Conservation (phyloP, 1,140 invertebrate genomes). For the Drosophila tani region DNA sequence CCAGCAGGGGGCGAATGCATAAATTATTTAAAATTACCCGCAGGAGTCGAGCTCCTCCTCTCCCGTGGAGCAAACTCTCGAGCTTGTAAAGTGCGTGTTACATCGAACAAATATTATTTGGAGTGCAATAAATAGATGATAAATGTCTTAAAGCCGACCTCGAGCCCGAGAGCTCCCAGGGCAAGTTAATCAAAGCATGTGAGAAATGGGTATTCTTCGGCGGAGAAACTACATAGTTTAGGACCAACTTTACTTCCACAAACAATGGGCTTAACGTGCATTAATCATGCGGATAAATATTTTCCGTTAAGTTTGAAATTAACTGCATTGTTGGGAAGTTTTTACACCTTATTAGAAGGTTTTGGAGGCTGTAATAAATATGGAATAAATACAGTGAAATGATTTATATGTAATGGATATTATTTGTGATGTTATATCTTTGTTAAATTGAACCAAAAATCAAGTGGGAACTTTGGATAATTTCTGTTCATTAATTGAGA, state of each 20-base stretch:
- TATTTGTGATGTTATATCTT: no score
- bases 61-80: conserved; percentile 5
- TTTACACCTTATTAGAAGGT: background rate
- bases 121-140: conserved; percentile 71
- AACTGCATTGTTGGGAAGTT: background rate
- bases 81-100: conserved; percentile 58
- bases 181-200: conserved; percentile 53
- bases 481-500: no score
- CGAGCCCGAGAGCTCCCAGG: conserved; percentile 1
- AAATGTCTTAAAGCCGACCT: conserved; percentile 41
- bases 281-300: conserved; percentile 29
- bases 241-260: conserved; percentile 21
- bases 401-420: background rate
- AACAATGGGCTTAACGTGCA: conserved; percentile 26
- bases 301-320: background rate
- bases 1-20: conserved; percentile 68
- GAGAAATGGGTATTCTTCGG: conserved; percentile 25
- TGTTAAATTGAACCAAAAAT: no score
- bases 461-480: no score
- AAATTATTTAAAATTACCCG: conserved; percentile 77
- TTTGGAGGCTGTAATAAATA: background rate
- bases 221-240: conserved; percentile 17
- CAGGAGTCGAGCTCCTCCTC: conserved; percentile 16
- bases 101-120: conserved; percentile 68
- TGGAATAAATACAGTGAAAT: background rate